phyloP scores from a whole-genome alignment of 2,113 vertebrate species.

The Thermophis baileyi region DNA sequence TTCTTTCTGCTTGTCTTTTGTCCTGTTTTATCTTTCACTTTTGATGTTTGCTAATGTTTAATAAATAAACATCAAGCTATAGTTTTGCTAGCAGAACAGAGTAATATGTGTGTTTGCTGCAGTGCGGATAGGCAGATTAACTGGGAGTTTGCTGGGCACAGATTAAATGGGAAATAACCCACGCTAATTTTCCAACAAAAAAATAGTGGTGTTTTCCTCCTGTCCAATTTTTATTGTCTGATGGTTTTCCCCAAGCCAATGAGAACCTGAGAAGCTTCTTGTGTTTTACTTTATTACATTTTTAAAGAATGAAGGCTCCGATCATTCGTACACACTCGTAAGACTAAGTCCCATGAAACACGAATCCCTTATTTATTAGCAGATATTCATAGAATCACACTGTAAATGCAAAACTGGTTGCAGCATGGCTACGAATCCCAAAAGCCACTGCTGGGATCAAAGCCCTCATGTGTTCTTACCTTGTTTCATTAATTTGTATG shows the following conservation, averaged over 20 bases:
- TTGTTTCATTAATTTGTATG: slow-evolving; percentile 27
- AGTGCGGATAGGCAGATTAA: neutral
- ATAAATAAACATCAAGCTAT: neutral
- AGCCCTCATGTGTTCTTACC: neutral
- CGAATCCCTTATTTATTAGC: neutral
- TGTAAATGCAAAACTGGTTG: neutral
- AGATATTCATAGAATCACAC: neutral
- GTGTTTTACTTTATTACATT: neutral
- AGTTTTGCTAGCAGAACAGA: neutral
- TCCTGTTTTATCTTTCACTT: neutral
- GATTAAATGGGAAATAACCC: neutral
- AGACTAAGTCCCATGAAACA: neutral
- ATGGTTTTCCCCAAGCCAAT: neutral
- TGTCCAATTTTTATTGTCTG: neutral
- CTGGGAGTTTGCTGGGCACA: neutral
- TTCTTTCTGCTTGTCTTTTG: neutral
- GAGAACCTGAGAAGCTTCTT: neutral
- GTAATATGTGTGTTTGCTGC: neutral
- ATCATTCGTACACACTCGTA: neutral
- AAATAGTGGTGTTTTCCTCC: neutral
- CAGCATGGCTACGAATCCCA: neutral
- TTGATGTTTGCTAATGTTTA: neutral
- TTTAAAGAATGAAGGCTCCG: neutral
- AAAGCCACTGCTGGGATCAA: neutral
- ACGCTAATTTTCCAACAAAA: neutral